Percentiles rank a stretch among this genome's conserved stretches.
These are phyloP conservation scores for Netelia fuscicornis DNA, from an alignment of 2,888 invertebrate genomes.

Conservation along the genomic window DNA sequence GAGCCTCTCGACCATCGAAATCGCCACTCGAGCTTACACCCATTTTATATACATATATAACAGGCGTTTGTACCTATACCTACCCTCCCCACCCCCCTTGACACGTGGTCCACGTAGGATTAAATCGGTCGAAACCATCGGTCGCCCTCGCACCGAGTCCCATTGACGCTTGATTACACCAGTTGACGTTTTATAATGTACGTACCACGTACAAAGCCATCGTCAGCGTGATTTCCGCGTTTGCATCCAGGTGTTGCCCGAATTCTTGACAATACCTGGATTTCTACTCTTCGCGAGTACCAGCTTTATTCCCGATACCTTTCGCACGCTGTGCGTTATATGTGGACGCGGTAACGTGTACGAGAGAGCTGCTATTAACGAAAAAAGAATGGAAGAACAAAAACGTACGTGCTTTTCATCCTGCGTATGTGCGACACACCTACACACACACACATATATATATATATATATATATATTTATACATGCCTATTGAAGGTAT, in stretches of 20 bases:
- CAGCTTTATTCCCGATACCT: not conserved
- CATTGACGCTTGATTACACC: not conserved
- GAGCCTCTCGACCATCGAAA: constrained; percentile 2
- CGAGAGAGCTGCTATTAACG: constrained; percentile 3
- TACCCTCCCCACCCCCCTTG: too few relatives aligned
- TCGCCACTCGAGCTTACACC: not conserved
- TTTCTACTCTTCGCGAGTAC: not conserved
- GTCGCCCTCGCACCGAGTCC: not conserved
- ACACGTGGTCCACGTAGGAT: not conserved
- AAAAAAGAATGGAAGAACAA: not conserved
- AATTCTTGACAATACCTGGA: constrained; percentile 35
- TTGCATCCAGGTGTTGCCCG: constrained; percentile 46
- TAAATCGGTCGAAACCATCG: not conserved
- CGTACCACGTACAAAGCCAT: not conserved
- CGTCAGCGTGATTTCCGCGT: constrained; percentile 32
- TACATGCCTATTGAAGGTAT: constrained; percentile 1
- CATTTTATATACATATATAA: not conserved
- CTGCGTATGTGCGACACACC: not conserved
- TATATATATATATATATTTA: not conserved
- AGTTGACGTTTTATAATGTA: not conserved
- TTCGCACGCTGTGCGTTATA: not conserved
- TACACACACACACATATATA: too few relatives aligned
- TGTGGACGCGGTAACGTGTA: not conserved
- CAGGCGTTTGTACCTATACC: not conserved
- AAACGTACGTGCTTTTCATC: constrained; percentile 29